phyloP scores from a whole-genome alignment of 2,113 vertebrate genomes.

The Danionella cerebrum region DNA sequence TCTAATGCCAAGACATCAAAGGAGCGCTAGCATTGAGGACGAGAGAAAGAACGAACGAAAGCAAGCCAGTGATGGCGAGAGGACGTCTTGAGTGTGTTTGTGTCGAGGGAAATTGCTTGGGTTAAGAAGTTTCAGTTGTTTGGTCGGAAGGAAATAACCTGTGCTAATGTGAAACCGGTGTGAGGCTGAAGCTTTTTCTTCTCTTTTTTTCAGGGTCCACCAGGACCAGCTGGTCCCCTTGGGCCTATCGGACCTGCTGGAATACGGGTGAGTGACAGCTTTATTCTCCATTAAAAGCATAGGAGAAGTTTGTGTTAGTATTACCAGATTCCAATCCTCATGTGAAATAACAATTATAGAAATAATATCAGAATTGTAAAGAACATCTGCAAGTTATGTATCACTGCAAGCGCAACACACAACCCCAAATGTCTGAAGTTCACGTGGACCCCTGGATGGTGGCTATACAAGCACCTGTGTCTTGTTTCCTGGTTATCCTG shows the following conservation, averaged over 20 bases:
- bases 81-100: conserved; percentile 11
- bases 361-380: too few species aligned
- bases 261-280: conserved; percentile 78
- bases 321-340: too few species aligned
- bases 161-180: background rate
- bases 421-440: too few species aligned
- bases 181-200: conserved; percentile 1
- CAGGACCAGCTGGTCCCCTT: conserved; percentile 72
- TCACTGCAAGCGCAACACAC: too few species aligned
- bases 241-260: conserved; percentile 84
- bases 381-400: too few species aligned
- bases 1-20: conserved; percentile 52
- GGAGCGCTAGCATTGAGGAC: conserved; percentile 31
- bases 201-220: conserved; percentile 68
- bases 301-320: too few species aligned
- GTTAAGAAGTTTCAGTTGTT: conserved; percentile 19
- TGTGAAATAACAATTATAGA: too few species aligned
- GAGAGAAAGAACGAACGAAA: background rate
- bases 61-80: too few species aligned
- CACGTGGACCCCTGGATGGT: too few species aligned
- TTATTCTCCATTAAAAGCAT: too few species aligned
- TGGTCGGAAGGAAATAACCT: conserved; percentile 15
- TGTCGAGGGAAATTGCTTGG: background rate
- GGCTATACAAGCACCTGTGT: too few species aligned
- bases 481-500: too few species aligned